Evolutionary conservation across 2,797 vertebrate species (phyloP), one percentile per base, ranked within the genome.

Genomic region (Acrossocheilus fasciatus): DNA sequence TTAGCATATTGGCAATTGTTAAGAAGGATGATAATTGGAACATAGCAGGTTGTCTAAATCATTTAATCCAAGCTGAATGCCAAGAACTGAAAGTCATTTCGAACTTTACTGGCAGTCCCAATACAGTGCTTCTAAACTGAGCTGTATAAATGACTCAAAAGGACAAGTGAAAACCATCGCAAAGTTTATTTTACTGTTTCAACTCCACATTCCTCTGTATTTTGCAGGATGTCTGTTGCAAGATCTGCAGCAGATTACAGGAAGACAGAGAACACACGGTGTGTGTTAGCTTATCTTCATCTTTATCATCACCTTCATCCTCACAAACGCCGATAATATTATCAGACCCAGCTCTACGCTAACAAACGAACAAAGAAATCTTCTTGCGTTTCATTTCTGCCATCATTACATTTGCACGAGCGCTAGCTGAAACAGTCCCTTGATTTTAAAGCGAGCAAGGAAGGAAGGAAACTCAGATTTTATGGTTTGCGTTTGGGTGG

Each of bases 171-270:
- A 85, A 79, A 57, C 82, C 83, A 54, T 41, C 68, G 87, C 83
- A 81, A 84, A 86, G 87, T 89, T 89, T 86, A 86, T 87, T 82
- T 88, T 83, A 84, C 74, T 74, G 23, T 81, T 83, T 83, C 82
- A 87, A 54, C 69, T 72, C 64, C 17, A 41, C 82, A 80, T 85
- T 75, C 64, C 18, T 70, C 36, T 57, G 64, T 41, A 43, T 11
- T 41, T 66, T 68, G 54, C 41, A 64, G 54, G 39, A 83, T 23
- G 10, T 45, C 52, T 62, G 81, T 82, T 20, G 81, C 2, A 34
- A 23, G 26, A 64, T 83, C 69, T 73, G 52, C 10, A 59, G 69
- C 4, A 26, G 36, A 73, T 83, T 59, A 72, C 17, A 62, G 17
- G 39, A 62, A 57, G 77, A 81, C 62, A 47, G 12, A 34, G 43